These are phyloP conservation scores for Theodoxus fluviatilis DNA, from an alignment of 2,888 invertebrate species.

Conservation along the genomic window DNA sequence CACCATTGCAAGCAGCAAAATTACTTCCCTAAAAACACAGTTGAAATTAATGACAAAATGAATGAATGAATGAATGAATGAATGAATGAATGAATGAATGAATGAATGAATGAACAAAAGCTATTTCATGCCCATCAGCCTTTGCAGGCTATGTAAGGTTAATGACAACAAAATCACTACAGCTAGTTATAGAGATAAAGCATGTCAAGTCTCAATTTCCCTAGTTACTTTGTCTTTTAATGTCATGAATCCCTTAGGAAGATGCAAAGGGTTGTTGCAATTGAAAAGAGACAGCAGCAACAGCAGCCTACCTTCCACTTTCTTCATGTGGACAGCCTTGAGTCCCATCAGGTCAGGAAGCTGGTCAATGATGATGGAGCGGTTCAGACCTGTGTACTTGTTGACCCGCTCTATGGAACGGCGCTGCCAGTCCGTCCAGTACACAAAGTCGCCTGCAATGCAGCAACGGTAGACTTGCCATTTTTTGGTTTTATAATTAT, in stretches of 20 bases:
- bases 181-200: background rate
- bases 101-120: too few species aligned
- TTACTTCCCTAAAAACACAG: too few species aligned
- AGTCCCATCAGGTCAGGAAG: conserved; percentile 92
- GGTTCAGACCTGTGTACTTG: conserved; percentile 76
- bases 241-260: too few species aligned
- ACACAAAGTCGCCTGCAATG: conserved; percentile 79
- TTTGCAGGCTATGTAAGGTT: too few species aligned
- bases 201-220: background rate
- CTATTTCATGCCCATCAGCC: background rate
- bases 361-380: conserved; percentile 73
- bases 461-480: background rate
- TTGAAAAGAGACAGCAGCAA: too few species aligned
- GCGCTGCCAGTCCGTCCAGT: conserved; percentile 97
- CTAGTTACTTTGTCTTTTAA: background rate
- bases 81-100: too few species aligned
- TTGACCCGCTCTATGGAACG: conserved; percentile 88
- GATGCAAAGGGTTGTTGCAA: too few species aligned
- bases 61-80: too few species aligned
- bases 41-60: too few species aligned
- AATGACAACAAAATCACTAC: too few species aligned
- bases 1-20: too few species aligned
- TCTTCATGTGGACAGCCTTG: conserved; percentile 75
- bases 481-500: background rate
- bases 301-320: conserved; percentile 58